These are phyloP conservation scores for Grammomys dolichurus DNA, from an alignment of 2,113 vertebrate genomes.

Conservation along the genomic window DNA sequence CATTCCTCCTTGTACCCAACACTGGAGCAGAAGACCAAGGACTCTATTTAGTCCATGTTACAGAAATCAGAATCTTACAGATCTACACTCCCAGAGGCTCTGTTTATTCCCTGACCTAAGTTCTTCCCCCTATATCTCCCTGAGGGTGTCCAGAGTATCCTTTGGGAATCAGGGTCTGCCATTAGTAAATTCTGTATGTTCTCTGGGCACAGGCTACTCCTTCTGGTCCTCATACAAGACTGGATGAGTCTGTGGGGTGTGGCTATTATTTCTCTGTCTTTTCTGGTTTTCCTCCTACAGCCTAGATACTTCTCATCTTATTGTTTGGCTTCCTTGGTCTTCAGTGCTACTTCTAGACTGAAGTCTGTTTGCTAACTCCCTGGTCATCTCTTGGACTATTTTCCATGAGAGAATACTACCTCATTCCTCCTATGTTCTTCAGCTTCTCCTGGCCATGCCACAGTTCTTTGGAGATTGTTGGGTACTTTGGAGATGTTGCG, in stretches of 20 bases:
- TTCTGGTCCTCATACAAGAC: not conserved
- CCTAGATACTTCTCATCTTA: not conserved
- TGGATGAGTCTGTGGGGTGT: not conserved
- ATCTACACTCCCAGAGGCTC: not conserved
- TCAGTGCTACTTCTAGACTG: not conserved
- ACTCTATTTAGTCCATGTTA: too few species aligned
- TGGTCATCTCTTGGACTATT: not conserved
- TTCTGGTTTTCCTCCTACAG: not conserved
- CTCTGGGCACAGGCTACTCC: not conserved
- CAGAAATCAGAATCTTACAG: not conserved
- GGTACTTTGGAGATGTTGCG: too few species aligned
- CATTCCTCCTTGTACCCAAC: not conserved
- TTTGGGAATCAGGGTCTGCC: not conserved
- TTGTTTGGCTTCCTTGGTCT: not conserved
- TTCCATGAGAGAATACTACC: not conserved
- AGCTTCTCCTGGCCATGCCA: not conserved
- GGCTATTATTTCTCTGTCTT: not conserved
- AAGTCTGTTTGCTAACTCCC: not conserved
- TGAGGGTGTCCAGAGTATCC: not conserved
- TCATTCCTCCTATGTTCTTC: not conserved
- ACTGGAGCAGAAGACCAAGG: not conserved
- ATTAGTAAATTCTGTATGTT: not conserved
- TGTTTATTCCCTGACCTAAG: not conserved
- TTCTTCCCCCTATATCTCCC: fast-evolving
- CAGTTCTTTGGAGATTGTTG: not conserved